A percentile compares a stretch with the other conserved stretches of the same genome.
These are phyloP conservation scores for Triops longicaudatus DNA, from an alignment of 1,140 invertebrate genomes.

Conservation along the genomic window DNA sequence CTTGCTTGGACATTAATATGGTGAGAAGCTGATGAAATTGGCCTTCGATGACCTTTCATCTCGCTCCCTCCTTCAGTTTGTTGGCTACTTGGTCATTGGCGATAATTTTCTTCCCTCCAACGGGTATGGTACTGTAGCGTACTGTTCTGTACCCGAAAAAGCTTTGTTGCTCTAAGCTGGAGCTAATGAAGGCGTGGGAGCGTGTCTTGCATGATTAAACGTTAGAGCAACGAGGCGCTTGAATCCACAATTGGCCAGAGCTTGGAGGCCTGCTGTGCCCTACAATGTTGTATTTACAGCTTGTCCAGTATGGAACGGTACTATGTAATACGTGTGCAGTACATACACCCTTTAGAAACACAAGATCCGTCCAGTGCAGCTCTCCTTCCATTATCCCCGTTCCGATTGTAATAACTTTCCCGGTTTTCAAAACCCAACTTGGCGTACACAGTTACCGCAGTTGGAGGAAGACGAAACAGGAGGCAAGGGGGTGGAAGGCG, in stretches of 20 bases:
- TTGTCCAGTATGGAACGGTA: too few species aligned
- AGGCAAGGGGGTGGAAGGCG: background rate
- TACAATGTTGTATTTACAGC: too few species aligned
- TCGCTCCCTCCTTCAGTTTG: background rate
- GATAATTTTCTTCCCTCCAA: background rate
- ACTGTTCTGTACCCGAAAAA: background rate
- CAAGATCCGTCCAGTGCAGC: background rate
- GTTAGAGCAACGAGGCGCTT: background rate
- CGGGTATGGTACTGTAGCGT: too few species aligned
- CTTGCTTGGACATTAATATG: background rate
- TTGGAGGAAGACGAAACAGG: background rate
- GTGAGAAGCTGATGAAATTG: slow-evolving; percentile 8
- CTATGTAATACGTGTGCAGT: too few species aligned
- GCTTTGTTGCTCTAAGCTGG: slow-evolving; percentile 10
- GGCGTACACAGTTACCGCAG: background rate
- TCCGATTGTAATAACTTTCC: background rate
- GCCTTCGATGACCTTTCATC: background rate
- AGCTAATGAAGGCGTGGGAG: slow-evolving; percentile 14
- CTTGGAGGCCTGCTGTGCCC: background rate
- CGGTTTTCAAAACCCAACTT: background rate
- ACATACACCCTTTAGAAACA: too few species aligned
- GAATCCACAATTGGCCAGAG: background rate
- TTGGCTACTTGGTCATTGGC: background rate
- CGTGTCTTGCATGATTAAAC: slow-evolving; percentile 15
- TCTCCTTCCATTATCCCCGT: background rate